Evolutionary conservation across 1,140 invertebrate genomes (phyloP), one percentile per base, ranked within the genome.

Genomic region (Paramacrobiotus metropolitanus): DNA sequence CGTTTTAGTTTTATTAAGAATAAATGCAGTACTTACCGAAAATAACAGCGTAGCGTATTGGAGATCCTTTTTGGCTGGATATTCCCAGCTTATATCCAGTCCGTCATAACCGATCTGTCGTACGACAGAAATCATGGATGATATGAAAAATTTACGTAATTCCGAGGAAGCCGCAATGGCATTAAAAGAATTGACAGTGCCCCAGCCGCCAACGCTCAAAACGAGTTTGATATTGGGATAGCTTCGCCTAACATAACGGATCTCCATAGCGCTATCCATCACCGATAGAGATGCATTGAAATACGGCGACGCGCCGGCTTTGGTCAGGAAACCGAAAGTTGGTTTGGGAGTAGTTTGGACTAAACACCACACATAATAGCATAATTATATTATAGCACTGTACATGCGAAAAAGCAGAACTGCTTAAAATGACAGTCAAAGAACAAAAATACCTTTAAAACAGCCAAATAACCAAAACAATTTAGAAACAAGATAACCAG

Each of bases 21-120:
- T 40, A 15, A 15, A 15, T 40, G 34, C 9, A n/a, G 9, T 24
- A 15, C 15, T 55, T 55, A 55, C 48, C 15, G 48, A 20, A 28
- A 55, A 20, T 15, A 55, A 24, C 15, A 4, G 9, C 4, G 48
- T 55, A 55, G 28, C 15, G 28, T 55, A 55, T 20, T 15, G 15
- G 24, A 24, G 15, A 0, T 55, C 48, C 24, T 15, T 20, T 24
- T 55, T 55, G 15, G 24, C 4, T 2, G 90, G 89, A 73, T 92
- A 93, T 74, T 95, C 89, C 90, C 91, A 96, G 68, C 93, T 89
- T 1, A 96, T 83, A 66, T 95, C 90, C n/a, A 92, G 73, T 2
- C 91, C 91, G 69, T 95, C 90, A 70, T 95, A 93, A 71, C 87
- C 83, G 65, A 86, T 84, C 68, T 88, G 83, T 29, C 90, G 77